Evolutionary conservation across 2,113 vertebrate genomes (phyloP), one percentile per base, ranked within the genome.

Genomic region (Dromiciops gliroides): DNA sequence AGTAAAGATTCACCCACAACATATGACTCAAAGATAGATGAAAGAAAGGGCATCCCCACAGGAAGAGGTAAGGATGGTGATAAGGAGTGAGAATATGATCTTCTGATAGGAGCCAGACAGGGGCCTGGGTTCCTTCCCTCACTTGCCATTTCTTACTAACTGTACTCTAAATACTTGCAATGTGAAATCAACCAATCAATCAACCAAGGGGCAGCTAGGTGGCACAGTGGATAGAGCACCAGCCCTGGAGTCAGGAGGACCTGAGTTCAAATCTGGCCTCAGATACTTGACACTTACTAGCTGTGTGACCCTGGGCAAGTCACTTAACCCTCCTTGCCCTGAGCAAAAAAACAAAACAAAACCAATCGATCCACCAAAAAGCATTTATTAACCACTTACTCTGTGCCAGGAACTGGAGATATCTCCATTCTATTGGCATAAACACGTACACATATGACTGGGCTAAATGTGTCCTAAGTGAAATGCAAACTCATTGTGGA

Each of bases 1-100:
- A 97, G 96, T 96, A 96, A 95, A 98, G 96, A n/a, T 96, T 98
- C 95, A 97, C 97, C 94, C 94, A 92, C 97, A 98, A 95, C 22
- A 96, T 94, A 95, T 98, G 96, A 98, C 67, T 98, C 97, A 98
- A 95, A 94, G 96, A 97, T 90, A 91, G 96, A 93, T 97, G 49
- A 97, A 96, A 98, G 94, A 89, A 91, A 50, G 49, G 67, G 94
- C 90, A 97, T 93, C 92, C 95, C 92, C 67, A 0, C 5, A 3
- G 89, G 49, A 51, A 23, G 52, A 50, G 92, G 48, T 94, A 95
- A 95, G 52, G 52, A 53, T 53, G 52, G 8, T 26, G 52, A 53
- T 31, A 67, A 67, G 56, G 56, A 60, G 28, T 60, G 56, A 67
- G 56, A 90, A 90, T 5, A 0, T 48, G 56, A 89, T 5, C 92